Conservation (phyloP, 2,797 vertebrate genomes). For the Acanthis flammea region DNA sequence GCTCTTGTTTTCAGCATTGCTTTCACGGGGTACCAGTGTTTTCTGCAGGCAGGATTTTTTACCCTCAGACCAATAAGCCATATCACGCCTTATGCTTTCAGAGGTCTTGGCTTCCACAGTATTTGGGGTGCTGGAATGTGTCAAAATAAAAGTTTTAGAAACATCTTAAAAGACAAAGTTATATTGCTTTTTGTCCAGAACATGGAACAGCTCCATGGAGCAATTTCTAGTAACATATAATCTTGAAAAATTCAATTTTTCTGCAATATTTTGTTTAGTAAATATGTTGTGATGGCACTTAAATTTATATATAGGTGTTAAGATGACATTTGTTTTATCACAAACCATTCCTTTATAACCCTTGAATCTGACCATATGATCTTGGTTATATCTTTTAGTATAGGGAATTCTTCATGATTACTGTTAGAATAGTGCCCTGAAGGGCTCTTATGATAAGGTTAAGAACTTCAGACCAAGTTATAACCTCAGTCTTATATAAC, state of each 20-base stretch:
- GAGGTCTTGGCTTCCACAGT: background rate
- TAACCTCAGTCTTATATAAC: background rate
- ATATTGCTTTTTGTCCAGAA: background rate
- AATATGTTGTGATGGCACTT: background rate
- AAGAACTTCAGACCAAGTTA: background rate
- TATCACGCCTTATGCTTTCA: background rate
- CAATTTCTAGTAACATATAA: background rate
- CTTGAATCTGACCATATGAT: background rate
- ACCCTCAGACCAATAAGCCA: background rate
- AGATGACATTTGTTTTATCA: background rate
- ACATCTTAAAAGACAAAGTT: background rate
- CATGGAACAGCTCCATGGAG: background rate
- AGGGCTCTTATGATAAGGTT: background rate
- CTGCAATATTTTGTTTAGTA: background rate
- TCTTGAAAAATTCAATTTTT: background rate
- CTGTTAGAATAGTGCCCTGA: background rate
- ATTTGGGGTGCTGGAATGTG: background rate
- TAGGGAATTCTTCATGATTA: background rate
- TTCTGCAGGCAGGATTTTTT: background rate
- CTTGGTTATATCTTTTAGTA: background rate
- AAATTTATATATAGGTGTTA: background rate
- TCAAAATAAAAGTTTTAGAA: background rate
- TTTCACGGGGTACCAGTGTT: background rate
- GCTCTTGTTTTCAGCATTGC: background rate
- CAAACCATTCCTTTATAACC: background rate